These are phyloP conservation scores for Drosophila algonquin DNA, from an alignment of 2,888 invertebrate genomes.

Conservation along the genomic window DNA sequence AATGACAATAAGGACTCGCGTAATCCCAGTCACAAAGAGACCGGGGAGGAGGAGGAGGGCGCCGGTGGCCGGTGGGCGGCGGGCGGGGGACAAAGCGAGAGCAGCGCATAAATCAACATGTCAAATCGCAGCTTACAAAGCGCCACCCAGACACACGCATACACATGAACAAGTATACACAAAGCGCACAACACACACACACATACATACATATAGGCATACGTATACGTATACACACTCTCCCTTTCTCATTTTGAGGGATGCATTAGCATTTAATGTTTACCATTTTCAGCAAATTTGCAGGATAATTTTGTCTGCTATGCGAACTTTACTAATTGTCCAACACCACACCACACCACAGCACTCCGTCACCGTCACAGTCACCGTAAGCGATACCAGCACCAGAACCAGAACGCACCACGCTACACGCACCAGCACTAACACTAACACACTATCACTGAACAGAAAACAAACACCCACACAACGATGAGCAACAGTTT, in stretches of 20 bases:
- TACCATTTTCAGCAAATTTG: slow-evolving; percentile 62
- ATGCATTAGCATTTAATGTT: slow-evolving; percentile 58
- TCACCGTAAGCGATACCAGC: not conserved
- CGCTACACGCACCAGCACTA: slow-evolving; percentile 1
- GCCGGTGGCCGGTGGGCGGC: not conserved
- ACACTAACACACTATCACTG: slow-evolving; percentile 16
- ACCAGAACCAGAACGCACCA: not conserved
- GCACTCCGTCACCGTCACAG: not conserved
- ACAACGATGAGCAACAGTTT: slow-evolving; percentile 68
- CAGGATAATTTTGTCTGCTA: slow-evolving; percentile 45
- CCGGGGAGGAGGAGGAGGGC: not conserved
- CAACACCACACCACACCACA: slow-evolving; percentile 42
- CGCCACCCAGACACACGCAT: slow-evolving; percentile 24
- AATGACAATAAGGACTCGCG: slow-evolving; percentile 38
- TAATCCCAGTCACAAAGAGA: slow-evolving; percentile 57
- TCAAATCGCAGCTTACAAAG: slow-evolving; percentile 74
- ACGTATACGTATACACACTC: slow-evolving; percentile 13
- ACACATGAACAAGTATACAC: slow-evolving; percentile 10
- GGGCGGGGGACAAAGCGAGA: slow-evolving; percentile 25
- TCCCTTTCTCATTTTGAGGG: slow-evolving; percentile 14
- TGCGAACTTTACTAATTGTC: slow-evolving; percentile 65
- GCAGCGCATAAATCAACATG: slow-evolving; percentile 77
- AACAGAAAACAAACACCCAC: slow-evolving; percentile 13
- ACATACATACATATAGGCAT: not conserved
- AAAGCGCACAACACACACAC: not conserved